phyloP scores from a whole-genome alignment of 2,113 vertebrate species.

The Rhagologus leucostigma region DNA sequence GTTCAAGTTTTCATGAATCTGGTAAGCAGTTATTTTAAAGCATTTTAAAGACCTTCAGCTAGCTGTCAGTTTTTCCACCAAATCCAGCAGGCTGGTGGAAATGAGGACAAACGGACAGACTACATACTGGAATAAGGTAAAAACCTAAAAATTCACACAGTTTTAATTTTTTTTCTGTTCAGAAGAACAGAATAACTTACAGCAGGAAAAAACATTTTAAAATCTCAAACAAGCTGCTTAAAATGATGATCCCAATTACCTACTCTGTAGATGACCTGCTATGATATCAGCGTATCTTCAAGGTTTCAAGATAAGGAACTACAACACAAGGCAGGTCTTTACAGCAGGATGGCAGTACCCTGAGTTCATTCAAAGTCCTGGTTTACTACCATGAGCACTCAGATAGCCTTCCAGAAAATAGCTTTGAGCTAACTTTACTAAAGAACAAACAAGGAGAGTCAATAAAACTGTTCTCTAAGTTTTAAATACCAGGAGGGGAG shows the following conservation, averaged over 20 bases:
- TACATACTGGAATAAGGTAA: not conserved
- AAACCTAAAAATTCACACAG: not conserved
- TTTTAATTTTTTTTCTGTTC: not conserved
- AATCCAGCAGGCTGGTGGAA: not conserved
- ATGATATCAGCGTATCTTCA: not conserved
- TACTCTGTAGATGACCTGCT: not conserved
- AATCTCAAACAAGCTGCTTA: not conserved
- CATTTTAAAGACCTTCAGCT: not conserved
- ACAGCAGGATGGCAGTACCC: not conserved
- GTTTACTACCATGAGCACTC: not conserved
- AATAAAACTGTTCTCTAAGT: slow-evolving; percentile 43
- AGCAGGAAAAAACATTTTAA: not conserved
- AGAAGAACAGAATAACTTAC: not conserved
- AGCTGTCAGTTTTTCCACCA: not conserved
- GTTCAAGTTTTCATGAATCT: not conserved
- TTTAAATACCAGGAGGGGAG: slow-evolving; percentile 29
- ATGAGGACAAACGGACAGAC: not conserved
- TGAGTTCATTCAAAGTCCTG: not conserved
- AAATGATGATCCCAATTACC: not conserved
- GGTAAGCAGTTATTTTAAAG: not conserved
- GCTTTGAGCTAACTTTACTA: slow-evolving; percentile 29
- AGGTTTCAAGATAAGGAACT: slow-evolving; percentile 39
- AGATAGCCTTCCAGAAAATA: not conserved
- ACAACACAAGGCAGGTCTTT: not conserved
- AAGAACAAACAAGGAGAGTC: slow-evolving; percentile 47